phyloP scores from a whole-genome alignment of 2,113 vertebrate genomes.

The Odocoileus hemionus region DNA sequence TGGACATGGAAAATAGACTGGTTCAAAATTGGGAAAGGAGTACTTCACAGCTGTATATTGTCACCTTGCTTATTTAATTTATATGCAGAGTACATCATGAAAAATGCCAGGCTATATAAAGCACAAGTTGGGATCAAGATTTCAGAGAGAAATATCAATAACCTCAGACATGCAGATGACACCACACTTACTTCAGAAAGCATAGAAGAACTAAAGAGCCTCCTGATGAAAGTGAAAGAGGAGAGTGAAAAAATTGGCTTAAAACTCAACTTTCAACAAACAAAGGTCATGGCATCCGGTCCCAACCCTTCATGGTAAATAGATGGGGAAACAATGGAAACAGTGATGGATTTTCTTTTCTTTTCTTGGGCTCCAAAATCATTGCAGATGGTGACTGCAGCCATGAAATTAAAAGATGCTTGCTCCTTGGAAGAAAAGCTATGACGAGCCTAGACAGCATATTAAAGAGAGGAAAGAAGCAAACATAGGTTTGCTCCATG shows the following conservation, averaged over 20 bases:
- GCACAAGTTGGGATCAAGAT: not conserved
- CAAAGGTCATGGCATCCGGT: not conserved
- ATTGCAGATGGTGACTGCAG: not conserved
- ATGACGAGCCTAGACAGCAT: not conserved
- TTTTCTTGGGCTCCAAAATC: not conserved
- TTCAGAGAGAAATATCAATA: not conserved
- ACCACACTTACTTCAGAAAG: not conserved
- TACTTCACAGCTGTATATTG: not conserved
- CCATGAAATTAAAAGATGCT: not conserved
- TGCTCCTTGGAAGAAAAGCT: not conserved
- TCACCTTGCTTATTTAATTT: not conserved
- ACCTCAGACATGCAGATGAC: not conserved
- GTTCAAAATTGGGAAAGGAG: not conserved
- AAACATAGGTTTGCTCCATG: too few relatives aligned
- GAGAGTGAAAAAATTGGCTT: not conserved
- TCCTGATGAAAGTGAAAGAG: not conserved
- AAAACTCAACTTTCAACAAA: not conserved
- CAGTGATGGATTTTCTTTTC: not conserved
- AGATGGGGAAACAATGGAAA: not conserved
- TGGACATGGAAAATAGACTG: not conserved
- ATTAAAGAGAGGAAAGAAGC: not conserved
- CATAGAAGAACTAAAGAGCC: not conserved
- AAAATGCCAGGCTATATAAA: not conserved
- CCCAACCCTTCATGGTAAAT: not conserved
- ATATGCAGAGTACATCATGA: not conserved